phyloP scores from a whole-genome alignment of 2,113 vertebrate species.

The Agelaius phoeniceus region DNA sequence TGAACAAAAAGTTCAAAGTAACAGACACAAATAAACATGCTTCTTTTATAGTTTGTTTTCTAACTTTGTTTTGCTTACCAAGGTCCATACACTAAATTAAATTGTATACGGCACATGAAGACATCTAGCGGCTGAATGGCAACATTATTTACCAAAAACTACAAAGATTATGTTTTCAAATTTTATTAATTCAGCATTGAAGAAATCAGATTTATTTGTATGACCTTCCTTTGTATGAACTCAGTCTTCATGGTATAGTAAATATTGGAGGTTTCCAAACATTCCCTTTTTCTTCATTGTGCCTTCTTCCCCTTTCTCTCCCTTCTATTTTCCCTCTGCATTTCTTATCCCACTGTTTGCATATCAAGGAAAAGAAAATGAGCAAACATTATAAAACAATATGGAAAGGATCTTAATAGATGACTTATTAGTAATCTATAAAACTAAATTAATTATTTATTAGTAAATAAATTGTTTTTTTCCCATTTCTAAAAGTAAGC shows the following conservation, averaged over 20 bases:
- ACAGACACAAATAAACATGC: not conserved
- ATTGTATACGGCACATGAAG: not conserved
- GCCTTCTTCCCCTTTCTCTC: not conserved
- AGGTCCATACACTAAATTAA: not conserved
- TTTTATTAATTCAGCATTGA: not conserved
- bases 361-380: not conserved
- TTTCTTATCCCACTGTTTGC: not conserved
- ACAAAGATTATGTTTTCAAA: not conserved
- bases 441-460: not conserved
- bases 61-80: not conserved
- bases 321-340: not conserved
- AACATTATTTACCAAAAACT: not conserved
- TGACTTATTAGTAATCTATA: not conserved
- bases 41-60: not conserved
- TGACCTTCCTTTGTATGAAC: not conserved
- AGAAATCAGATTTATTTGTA: not conserved
- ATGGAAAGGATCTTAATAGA: not conserved
- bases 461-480: not conserved
- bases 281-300: not conserved
- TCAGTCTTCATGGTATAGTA: not conserved
- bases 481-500: not conserved
- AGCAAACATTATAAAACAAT: not conserved
- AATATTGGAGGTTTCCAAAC: not conserved
- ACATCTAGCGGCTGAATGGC: constrained; percentile 35
- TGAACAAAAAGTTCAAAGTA: not conserved